Evolutionary conservation across 2,888 invertebrate genomes (phyloP), one percentile per base, ranked within the genome.

Genomic region (Dynastes tityus): DNA sequence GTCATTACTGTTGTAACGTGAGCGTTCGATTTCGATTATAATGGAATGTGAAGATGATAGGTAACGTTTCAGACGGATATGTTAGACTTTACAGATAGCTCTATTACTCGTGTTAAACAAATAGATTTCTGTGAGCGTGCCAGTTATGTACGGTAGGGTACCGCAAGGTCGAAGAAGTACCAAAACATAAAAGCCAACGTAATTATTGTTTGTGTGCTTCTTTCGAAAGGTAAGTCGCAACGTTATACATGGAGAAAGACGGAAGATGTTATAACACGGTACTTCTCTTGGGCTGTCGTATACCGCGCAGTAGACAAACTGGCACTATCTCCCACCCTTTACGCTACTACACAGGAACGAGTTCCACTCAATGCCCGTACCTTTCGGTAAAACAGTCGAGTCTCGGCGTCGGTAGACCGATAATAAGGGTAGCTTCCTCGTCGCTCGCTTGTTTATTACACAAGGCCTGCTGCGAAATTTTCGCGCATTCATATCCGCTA

Each of bases 301-400:
- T 37, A 61, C 68, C 78, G 76, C 64, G 79, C 74, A 81, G 83
- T 81, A 83, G 83, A 83, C 83, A 81, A 81, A 82, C 81, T 81
- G 83, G 81, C 83, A 81, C 82, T 82, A 78, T 77, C 83, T 81
- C 82, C 82, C 82, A 82, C 82, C 81, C 79, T 78, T 71, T 79
- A 74, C 73, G 75, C 76, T 78, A 79, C 73, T 58, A 73, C 45
- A 45, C 58, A 58, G 53, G 77, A 81, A 81, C 82, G 80, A 80
- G 82, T 81, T 82, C 81, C 80, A 78, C 37, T 73, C 55, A 55
- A 58, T 79, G 78, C 68, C 71, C 74, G 70, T 78, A 78, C 79
- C 74, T 79, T 65, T 78, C 80, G 76, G 76, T 77, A 78, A 78
- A 78, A 73, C 82, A 82, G 82, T 82, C 80, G 82, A 82, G 82